Percentiles rank a stretch among this genome's conserved stretches.
Evolutionary conservation across 2,113 vertebrate genomes (phyloP).

Genomic region (Pycnonotus jocosus): DNA sequence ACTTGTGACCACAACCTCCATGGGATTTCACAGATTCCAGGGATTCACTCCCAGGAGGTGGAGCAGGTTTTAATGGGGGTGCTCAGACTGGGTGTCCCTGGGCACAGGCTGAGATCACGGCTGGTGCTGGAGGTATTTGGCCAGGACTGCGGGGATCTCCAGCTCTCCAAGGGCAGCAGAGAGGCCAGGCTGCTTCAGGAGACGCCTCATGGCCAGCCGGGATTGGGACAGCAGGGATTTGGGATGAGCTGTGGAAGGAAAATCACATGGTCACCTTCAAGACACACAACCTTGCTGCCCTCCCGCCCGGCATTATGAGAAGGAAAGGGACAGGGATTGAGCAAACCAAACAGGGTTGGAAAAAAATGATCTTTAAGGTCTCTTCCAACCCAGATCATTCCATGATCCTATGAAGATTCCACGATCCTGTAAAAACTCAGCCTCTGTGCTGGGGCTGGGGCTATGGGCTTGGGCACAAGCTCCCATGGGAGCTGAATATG

Average conservation of each 20-base stretch:
- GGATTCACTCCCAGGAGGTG: fast-evolving
- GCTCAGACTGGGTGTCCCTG: background rate
- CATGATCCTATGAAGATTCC: too few species aligned
- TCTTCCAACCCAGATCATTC: background rate
- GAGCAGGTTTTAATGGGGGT: fast-evolving
- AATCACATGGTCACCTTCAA: background rate
- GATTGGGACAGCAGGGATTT: slow-evolving; percentile 88
- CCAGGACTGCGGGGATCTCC: slow-evolving; percentile 80
- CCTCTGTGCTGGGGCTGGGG: background rate
- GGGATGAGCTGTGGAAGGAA: slow-evolving; percentile 75
- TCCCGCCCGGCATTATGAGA: fast-evolving
- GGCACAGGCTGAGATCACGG: fast-evolving
- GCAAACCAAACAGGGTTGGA: fast-evolving
- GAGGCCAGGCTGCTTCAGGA: slow-evolving; percentile 56
- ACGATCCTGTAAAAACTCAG: background rate
- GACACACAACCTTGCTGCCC: background rate
- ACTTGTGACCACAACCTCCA: fast-evolving
- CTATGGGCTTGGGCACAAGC: fast-evolving
- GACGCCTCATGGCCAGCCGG: slow-evolving; percentile 75
- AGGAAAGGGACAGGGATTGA: fast-evolving
- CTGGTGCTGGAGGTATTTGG: slow-evolving; percentile 82
- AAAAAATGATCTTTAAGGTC: background rate
- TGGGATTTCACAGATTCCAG: fast-evolving
- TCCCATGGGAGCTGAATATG: fast-evolving
- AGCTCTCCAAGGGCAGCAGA: slow-evolving; percentile 66